Base-by-base conservation (phyloP, 2,888 invertebrate species). In the Philereme transversata region DNA sequence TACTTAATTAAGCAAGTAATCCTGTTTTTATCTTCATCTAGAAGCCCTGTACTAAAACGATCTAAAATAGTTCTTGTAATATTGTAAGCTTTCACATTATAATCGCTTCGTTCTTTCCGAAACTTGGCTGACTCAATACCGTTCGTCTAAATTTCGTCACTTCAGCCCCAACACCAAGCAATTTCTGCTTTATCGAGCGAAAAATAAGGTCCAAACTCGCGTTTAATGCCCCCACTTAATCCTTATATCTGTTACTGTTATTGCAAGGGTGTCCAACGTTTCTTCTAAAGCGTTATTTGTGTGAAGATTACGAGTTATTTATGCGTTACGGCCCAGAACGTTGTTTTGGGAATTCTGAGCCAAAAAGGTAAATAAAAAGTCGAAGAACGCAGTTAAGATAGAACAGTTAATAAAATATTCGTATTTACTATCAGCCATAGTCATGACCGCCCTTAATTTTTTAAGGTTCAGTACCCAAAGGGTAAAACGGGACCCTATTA, bases 251-350 rank as follows among this genome's bases (percentile, higher is more conserved):
- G 59, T 58, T 55, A 61, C 58, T 61, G 58, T 62, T 65, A 65
- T 65, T 61, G 65, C 62, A 57, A 48, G 61, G 55, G 58, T 58
- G 57, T 62, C 65, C 59, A 53, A 43, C 38, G 43, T 49, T 53
- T 62, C 64, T 65, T 65, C 59, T 62, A 56, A 65, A 65, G 56
- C 62, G 56, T 65, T 59, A 65, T 64, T 63, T 66, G 57, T 63
- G 66, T 57, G 57, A 61, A 63, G 63, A 66, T 63, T 63, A 61
- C 44, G 40, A 50, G 57, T 55, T 67, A 64, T 67, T 67, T 67
- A 67, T 67, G 61, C 52, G 50, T 56, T 54, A 50, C 48, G 61
- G 45, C 43, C 56, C 46, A 35, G 47, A 62, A 46, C 43, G 62
- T 48, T 59, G 61, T 62, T 64, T 53, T 61, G 52, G 61, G 53